Percentiles rank a stretch among this genome's conserved stretches.
Evolutionary conservation across 2,888 invertebrate genomes (phyloP).

Genomic region (Drosophila nr. perissopoda): DNA sequence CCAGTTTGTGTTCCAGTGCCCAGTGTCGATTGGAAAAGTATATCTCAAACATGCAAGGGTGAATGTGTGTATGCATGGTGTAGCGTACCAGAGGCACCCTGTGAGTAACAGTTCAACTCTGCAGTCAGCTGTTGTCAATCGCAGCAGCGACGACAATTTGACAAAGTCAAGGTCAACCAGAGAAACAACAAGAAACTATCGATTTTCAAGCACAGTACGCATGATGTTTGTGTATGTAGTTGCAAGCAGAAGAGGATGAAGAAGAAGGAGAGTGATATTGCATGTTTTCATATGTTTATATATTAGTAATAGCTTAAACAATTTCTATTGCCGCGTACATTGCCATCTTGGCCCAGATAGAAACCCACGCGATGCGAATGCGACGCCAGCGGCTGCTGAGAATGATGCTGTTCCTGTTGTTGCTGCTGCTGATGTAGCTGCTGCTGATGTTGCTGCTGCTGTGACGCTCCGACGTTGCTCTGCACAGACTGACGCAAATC

Average conservation of each 20-base stretch:
- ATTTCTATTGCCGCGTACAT: conserved; percentile 83
- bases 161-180: conserved; percentile 58
- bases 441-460: conserved; percentile 40
- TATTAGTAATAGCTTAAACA: conserved; percentile 10
- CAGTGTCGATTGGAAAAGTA: background rate
- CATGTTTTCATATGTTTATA: background rate
- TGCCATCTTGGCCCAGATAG: conserved; percentile 90
- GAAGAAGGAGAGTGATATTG: background rate
- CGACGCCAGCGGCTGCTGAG: conserved; percentile 36
- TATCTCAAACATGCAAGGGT: background rate
- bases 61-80: background rate
- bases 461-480: conserved; percentile 39
- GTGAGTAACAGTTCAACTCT: background rate
- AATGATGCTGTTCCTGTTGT: conserved; percentile 38
- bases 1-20: background rate
- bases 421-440: conserved; percentile 29
- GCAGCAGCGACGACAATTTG: conserved; percentile 17
- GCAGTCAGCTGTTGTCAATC: conserved; percentile 15
- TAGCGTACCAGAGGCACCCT: background rate
- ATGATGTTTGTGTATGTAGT: background rate
- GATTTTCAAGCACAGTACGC: conserved; percentile 32
- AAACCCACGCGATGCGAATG: conserved; percentile 86
- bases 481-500: conserved; percentile 86
- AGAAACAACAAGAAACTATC: conserved; percentile 31
- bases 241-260: background rate